Conservation (phyloP, 2,888 invertebrate species). For the Halictus ligatus region DNA sequence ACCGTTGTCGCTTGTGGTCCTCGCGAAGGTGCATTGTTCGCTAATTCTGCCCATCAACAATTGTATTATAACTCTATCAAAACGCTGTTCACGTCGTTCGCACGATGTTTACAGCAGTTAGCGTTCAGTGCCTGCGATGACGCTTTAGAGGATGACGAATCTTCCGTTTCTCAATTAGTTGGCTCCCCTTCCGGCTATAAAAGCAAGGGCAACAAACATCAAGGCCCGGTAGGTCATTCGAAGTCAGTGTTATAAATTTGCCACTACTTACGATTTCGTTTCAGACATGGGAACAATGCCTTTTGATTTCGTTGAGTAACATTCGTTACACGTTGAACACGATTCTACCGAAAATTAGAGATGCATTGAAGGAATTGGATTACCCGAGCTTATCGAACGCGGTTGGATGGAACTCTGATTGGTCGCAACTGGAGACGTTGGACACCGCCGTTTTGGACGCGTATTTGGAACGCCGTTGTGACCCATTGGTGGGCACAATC, state of each 20-base stretch:
- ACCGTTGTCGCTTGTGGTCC: conserved; percentile 90
- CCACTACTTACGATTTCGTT: conserved; percentile 69
- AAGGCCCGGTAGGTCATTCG: conserved; percentile 77
- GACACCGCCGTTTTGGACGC: conserved; percentile 90
- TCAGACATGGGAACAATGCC: conserved; percentile 91
- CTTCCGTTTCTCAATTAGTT: conserved; percentile 87
- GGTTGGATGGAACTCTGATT: conserved; percentile 84
- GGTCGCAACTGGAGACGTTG: conserved; percentile 87
- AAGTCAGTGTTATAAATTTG: conserved; percentile 43
- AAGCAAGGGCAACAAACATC: conserved; percentile 78
- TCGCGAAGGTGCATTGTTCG: conserved; percentile 87
- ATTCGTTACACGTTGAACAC: conserved; percentile 92
- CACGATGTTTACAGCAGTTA: conserved; percentile 89
- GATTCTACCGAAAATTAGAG: conserved; percentile 89
- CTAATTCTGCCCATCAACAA: conserved; percentile 84
- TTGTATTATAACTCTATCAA: conserved; percentile 80
- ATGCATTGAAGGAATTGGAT: conserved; percentile 88
- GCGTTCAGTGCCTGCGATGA: conserved; percentile 90
- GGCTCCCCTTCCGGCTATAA: conserved; percentile 86
- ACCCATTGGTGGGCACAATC: conserved; percentile 97
- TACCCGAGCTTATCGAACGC: conserved; percentile 88
- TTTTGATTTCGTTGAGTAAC: conserved; percentile 95
- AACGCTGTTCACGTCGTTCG: conserved; percentile 79
- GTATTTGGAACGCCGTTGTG: conserved; percentile 95
- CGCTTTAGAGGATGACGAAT: conserved; percentile 85